Conservation (phyloP, 2,113 vertebrate species). For the Mola mola region DNA sequence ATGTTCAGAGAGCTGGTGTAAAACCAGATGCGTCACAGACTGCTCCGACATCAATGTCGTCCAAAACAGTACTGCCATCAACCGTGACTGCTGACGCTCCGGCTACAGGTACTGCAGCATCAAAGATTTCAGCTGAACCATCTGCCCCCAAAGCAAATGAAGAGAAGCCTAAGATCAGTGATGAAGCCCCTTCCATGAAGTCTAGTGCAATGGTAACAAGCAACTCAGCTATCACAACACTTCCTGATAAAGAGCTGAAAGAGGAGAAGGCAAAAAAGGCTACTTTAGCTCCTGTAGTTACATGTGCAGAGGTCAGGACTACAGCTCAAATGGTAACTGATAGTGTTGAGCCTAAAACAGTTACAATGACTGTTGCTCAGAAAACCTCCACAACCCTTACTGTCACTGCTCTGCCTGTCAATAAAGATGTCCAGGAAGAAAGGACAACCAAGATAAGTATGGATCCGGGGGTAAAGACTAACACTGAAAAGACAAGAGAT, state of each 20-base stretch:
- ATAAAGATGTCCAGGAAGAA: constrained; percentile 12
- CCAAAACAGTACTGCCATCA: constrained; percentile 43
- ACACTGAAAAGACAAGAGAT: constrained; percentile 5
- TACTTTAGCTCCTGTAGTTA: constrained; percentile 8
- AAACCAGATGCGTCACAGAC: constrained; percentile 49
- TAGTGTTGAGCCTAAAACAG: neutral
- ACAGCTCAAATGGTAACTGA: neutral
- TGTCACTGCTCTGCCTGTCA: neutral
- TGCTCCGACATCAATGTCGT: constrained; percentile 29
- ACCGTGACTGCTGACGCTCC: constrained; percentile 31
- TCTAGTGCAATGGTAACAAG: constrained; percentile 21
- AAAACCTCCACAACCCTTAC: constrained; percentile 2
- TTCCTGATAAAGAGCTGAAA: constrained; percentile 14
- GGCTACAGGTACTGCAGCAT: constrained; percentile 49
- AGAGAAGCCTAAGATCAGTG: constrained; percentile 36
- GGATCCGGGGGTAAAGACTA: constrained; percentile 8
- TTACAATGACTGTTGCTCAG: constrained; percentile 5
- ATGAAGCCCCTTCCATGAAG: constrained; percentile 33
- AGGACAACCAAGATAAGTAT: neutral
- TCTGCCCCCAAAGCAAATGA: constrained; percentile 43
- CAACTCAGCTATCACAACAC: neutral
- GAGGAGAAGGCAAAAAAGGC: constrained; percentile 34
- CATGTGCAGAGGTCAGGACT: constrained; percentile 3
- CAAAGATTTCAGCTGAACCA: constrained; percentile 35
- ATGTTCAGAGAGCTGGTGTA: constrained; percentile 38